These are phyloP conservation scores for Syrphus vitripennis DNA, from an alignment of 2,888 invertebrate genomes.

Conservation along the genomic window DNA sequence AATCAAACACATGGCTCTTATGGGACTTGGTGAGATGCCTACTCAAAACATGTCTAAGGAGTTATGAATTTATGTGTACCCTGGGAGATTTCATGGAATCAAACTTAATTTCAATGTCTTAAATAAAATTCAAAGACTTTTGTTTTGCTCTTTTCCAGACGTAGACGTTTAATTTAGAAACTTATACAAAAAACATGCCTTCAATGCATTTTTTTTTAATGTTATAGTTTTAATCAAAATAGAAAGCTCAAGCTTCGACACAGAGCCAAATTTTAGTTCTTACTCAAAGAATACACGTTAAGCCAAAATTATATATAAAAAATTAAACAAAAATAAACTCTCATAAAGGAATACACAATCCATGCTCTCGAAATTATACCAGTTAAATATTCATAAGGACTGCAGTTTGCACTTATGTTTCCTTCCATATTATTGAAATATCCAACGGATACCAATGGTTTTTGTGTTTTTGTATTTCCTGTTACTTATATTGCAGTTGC, in stretches of 20 bases:
- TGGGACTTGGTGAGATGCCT: background rate
- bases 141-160: too few relatives aligned
- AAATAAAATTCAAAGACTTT: background rate
- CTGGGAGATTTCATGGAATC: background rate
- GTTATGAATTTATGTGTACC: background rate
- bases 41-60: background rate
- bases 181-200: too few relatives aligned
- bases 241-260: background rate
- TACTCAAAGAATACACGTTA: background rate
- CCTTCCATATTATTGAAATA: constrained; percentile 58
- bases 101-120: background rate
- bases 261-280: background rate
- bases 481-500: constrained; percentile 22
- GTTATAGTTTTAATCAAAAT: background rate
- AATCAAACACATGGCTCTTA: background rate
- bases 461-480: constrained; percentile 35
- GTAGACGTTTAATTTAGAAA: too few relatives aligned
- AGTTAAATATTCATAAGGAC: constrained; percentile 68
- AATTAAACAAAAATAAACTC: constrained; percentile 5
- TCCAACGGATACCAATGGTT: constrained; percentile 47
- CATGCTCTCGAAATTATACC: constrained; percentile 42
- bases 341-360: constrained; percentile 15
- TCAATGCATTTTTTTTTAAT: too few relatives aligned
- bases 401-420: constrained; percentile 68
- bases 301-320: background rate